These are phyloP conservation scores for Clarias gariepinus DNA, from an alignment of 2,113 vertebrate genomes.

Conservation along the genomic window DNA sequence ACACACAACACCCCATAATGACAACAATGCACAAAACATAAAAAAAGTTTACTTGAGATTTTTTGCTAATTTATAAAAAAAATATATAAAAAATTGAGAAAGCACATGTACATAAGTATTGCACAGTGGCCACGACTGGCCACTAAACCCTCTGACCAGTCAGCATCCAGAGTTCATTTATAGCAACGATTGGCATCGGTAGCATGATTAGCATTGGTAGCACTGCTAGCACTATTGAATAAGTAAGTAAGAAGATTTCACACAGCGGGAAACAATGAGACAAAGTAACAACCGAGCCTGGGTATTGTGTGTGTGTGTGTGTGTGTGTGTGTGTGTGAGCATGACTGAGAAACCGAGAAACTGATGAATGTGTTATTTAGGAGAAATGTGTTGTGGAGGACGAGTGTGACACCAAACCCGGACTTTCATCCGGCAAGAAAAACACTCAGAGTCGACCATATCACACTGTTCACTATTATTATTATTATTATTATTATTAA, in stretches of 20 bases:
- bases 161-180: neutral
- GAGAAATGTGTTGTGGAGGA: conserved; percentile 13
- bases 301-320: neutral
- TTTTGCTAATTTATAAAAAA: no score
- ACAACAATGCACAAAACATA: no score
- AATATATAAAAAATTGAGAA: no score
- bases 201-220: neutral
- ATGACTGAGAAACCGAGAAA: neutral
- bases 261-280: neutral
- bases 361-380: neutral
- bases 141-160: neutral
- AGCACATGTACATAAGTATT: no score
- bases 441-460: neutral
- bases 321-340: neutral
- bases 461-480: neutral
- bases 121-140: no score
- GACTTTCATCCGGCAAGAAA: neutral
- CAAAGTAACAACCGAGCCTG: neutral
- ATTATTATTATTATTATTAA: neutral
- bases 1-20: no score
- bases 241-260: neutral
- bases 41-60: no score
- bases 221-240: neutral
- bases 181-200: no score
- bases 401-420: neutral